These are phyloP conservation scores for Leguminivora glycinivorella DNA, from an alignment of 1,140 invertebrate genomes.

Conservation along the genomic window DNA sequence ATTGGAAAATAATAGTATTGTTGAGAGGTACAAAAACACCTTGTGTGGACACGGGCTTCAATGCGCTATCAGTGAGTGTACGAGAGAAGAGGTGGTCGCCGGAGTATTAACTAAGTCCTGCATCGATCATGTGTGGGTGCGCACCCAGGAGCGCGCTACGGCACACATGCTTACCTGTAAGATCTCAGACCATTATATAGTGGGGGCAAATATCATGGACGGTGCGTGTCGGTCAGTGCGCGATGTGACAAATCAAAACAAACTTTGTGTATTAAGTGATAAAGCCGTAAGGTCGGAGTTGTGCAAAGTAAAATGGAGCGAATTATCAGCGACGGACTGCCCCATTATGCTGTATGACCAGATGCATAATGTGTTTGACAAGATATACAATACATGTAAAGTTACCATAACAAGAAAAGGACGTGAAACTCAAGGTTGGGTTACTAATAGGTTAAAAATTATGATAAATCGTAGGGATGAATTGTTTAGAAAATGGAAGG, in stretches of 20 bases:
- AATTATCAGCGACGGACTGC: too few species aligned
- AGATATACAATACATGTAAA: not conserved
- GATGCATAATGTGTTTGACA: not conserved
- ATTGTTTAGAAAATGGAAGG: conserved; percentile 26
- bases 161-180: conserved; percentile 24
- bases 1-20: not conserved
- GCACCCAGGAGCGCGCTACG: not conserved
- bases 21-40: not conserved
- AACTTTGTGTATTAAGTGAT: not conserved
- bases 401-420: not conserved
- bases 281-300: too few species aligned
- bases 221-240: too few species aligned
- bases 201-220: not conserved
- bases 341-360: not conserved
- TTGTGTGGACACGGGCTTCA: conserved; percentile 12
- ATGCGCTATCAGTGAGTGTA: conserved; percentile 9
- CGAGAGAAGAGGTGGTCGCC: conserved; percentile 10
- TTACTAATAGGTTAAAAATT: not conserved
- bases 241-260: not conserved
- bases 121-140: conserved; percentile 30
- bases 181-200: conserved; percentile 24
- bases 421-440: not conserved
- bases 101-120: not conserved
- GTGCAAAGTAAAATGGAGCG: too few species aligned
- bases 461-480: conserved; percentile 7